phyloP scores from a whole-genome alignment of 1,140 invertebrate species.

The Drosophila ambigua region DNA sequence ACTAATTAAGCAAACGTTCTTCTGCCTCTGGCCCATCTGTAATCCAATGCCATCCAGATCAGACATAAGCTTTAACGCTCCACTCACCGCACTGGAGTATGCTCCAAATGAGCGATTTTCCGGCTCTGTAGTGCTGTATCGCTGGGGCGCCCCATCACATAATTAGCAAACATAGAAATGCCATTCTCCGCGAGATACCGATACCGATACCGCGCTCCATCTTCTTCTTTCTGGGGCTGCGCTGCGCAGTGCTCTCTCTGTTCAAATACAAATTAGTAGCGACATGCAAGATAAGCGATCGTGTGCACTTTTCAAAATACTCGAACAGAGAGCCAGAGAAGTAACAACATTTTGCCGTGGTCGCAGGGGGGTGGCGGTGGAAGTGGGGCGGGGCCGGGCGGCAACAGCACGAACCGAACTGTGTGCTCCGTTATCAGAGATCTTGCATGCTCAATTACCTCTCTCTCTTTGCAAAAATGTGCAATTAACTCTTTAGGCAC shows the following conservation, averaged over 20 bases:
- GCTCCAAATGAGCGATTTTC: background rate
- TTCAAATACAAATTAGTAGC: slow-evolving; percentile 67
- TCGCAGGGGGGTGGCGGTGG: background rate
- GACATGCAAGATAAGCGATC: slow-evolving; percentile 76
- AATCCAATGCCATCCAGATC: slow-evolving; percentile 8
- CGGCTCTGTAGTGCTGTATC: slow-evolving; percentile 2
- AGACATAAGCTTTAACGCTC: slow-evolving; percentile 1
- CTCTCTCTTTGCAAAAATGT: slow-evolving; percentile 26
- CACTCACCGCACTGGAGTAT: background rate
- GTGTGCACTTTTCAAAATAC: slow-evolving; percentile 44
- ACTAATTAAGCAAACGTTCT: slow-evolving; percentile 21
- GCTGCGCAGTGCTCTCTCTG: background rate
- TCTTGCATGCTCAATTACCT: slow-evolving; percentile 65
- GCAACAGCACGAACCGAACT: slow-evolving; percentile 20
- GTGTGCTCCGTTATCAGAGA: slow-evolving; percentile 50
- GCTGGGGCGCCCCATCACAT: slow-evolving; percentile 34
- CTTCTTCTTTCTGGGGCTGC: slow-evolving; percentile 17
- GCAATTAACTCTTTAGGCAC: slow-evolving; percentile 32
- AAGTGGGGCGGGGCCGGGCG: slow-evolving; percentile 5
- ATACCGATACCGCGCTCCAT: slow-evolving; percentile 12
- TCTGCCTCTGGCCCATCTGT: background rate
- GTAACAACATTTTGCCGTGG: slow-evolving; percentile 51
- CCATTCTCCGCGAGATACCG: slow-evolving; percentile 6
- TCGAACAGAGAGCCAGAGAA: slow-evolving; percentile 21
- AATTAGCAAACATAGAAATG: slow-evolving; percentile 57